Conservation (phyloP, 2,797 vertebrate genomes). For the Urocyon cinereoargenteus region DNA sequence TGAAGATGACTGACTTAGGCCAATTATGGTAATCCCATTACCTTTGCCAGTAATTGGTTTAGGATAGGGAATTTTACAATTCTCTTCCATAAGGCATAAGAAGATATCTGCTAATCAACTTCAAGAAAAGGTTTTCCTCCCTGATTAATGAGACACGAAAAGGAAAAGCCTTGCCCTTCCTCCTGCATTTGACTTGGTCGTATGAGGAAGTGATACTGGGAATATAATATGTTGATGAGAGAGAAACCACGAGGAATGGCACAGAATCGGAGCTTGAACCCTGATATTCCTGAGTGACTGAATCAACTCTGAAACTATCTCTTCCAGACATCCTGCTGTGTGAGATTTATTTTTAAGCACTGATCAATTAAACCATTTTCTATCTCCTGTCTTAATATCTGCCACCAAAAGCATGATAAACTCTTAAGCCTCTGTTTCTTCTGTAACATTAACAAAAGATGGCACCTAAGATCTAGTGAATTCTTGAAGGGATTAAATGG, state of each 20-base stretch:
- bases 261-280: background rate
- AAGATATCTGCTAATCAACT: background rate
- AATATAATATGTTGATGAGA: background rate
- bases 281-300: background rate
- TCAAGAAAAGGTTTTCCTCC: constrained; percentile 17
- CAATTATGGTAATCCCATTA: constrained; percentile 48
- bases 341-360: constrained; percentile 60
- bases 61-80: background rate
- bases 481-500: constrained; percentile 38
- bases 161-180: constrained; percentile 12
- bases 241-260: background rate
- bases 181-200: background rate
- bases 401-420: constrained; percentile 49
- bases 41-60: background rate
- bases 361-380: constrained; percentile 60
- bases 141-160: background rate
- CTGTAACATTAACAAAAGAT: constrained; percentile 54
- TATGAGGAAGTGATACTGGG: background rate
- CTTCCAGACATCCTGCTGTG: background rate
- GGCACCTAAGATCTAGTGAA: background rate
- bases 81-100: background rate
- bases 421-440: constrained; percentile 51
- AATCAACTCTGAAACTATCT: constrained; percentile 36
- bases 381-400: constrained; percentile 56
- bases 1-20: background rate